Conservation (phyloP, 2,888 invertebrate genomes). For the Cryptus armator region DNA sequence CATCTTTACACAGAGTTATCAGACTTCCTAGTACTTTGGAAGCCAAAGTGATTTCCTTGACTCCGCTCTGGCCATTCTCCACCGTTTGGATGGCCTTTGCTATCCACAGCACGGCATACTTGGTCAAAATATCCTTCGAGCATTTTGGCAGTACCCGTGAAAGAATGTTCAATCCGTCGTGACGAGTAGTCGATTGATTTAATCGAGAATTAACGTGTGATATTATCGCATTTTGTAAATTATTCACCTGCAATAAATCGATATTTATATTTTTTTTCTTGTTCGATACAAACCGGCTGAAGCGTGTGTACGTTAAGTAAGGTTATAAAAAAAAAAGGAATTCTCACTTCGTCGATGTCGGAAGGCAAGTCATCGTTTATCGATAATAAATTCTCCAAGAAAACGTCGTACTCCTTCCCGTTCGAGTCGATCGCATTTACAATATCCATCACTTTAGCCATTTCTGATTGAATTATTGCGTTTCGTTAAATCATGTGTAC, state of each 20-base stretch:
- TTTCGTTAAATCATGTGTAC: constrained; percentile 26
- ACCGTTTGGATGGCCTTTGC: constrained; percentile 77
- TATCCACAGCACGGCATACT: constrained; percentile 79
- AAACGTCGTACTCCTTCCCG: constrained; percentile 72
- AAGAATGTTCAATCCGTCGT: constrained; percentile 75
- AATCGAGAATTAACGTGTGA: constrained; percentile 77
- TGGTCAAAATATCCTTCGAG: constrained; percentile 71
- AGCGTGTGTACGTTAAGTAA: neutral
- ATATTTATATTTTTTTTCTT: neutral
- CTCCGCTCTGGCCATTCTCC: constrained; percentile 73
- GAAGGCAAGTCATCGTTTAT: constrained; percentile 75
- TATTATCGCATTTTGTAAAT: constrained; percentile 72
- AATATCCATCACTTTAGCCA: constrained; percentile 69
- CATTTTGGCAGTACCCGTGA: constrained; percentile 71
- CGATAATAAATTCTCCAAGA: constrained; percentile 73
- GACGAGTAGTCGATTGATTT: constrained; percentile 76
- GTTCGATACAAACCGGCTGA: neutral
- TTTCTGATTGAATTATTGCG: constrained; percentile 29
- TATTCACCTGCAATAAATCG: constrained; percentile 72
- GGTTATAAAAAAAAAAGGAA: constrained; percentile 5
- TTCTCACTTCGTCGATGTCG: constrained; percentile 73
- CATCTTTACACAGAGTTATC: constrained; percentile 74
- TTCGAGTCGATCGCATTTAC: constrained; percentile 73
- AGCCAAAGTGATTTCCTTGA: constrained; percentile 72
- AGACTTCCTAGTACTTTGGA: constrained; percentile 76